Evolutionary conservation across 35 echinoderm and acorn worm species (phyloP).

Genomic region (Stichopus chloronotus): DNA sequence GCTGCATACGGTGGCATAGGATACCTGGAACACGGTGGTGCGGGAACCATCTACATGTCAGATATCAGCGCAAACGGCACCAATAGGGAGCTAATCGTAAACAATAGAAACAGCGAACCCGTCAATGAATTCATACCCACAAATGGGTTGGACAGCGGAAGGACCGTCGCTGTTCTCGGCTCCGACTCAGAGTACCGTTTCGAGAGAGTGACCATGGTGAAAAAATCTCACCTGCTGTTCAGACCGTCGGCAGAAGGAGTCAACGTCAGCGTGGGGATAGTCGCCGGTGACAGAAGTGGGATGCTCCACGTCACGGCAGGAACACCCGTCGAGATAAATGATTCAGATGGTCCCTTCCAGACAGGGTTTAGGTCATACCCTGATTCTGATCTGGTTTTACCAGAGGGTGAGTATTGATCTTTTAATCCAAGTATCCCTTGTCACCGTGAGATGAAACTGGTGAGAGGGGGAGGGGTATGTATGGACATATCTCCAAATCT

Average conservation of each 20-base stretch:
- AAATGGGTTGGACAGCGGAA: constrained; percentile 45
- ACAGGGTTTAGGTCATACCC: constrained; percentile 69
- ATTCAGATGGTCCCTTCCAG: constrained; percentile 75
- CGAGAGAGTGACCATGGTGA: constrained; percentile 46
- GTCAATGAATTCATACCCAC: constrained; percentile 48
- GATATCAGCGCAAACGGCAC: constrained; percentile 60
- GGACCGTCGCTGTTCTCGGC: constrained; percentile 13
- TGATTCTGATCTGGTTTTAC: constrained; percentile 57
- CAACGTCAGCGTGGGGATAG: constrained; percentile 32
- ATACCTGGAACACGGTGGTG: constrained; percentile 61
- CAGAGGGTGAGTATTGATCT: constrained; percentile 54
- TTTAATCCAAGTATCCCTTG: too few species aligned
- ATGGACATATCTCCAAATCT: too few species aligned
- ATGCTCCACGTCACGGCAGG: constrained; percentile 58
- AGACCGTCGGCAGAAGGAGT: not conserved
- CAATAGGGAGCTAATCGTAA: constrained; percentile 59
- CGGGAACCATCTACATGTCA: constrained; percentile 80
- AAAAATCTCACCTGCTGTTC: constrained; percentile 70
- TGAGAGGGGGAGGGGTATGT: too few species aligned
- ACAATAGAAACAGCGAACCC: constrained; percentile 68
- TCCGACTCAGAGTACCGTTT: constrained; percentile 27
- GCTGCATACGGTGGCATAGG: constrained; percentile 69
- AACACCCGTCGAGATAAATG: constrained; percentile 45
- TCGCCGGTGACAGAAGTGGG: constrained; percentile 71
- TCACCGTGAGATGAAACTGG: too few species aligned